These are phyloP conservation scores for Rosalia funebris DNA, from an alignment of 2,888 invertebrate species.

Conservation along the genomic window DNA sequence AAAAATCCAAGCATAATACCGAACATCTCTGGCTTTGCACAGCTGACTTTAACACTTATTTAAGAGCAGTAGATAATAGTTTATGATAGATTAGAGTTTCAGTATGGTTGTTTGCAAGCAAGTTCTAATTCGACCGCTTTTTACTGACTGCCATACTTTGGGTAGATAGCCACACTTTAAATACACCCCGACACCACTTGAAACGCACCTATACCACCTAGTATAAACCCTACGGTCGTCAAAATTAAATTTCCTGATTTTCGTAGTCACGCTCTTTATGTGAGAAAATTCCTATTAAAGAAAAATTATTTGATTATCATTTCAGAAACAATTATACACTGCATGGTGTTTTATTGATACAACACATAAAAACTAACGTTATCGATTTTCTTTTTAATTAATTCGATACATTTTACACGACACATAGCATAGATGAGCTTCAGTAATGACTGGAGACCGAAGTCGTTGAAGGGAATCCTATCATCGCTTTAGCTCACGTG, in stretches of 20 bases:
- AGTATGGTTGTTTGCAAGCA: conserved; percentile 33
- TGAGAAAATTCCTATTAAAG: no score
- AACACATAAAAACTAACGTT: background rate
- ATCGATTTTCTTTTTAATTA: no score
- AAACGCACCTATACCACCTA: background rate
- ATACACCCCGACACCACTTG: conserved; percentile 9
- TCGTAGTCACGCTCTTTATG: no score
- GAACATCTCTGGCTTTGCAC: conserved; percentile 4
- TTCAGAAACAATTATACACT: conserved; percentile 3
- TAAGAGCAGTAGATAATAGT: conserved; percentile 12
- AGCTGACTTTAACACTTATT: conserved; percentile 1
- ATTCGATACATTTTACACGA: background rate
- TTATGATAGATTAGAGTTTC: conserved; percentile 4
- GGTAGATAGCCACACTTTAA: conserved; percentile 52
- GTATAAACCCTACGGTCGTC: background rate
- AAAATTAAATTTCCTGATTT: no score
- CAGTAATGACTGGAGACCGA: background rate
- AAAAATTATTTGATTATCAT: no score
- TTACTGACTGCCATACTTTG: conserved; percentile 54
- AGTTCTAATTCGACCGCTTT: conserved; percentile 41
- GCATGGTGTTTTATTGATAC: conserved; percentile 8
- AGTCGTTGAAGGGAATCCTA: background rate
- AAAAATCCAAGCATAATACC: no score
- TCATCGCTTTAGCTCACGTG: conserved; percentile 2
- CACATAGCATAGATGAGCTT: background rate